Conservation (phyloP, 35 echinoderm and acorn worm species). For the Ptychodera flava region DNA sequence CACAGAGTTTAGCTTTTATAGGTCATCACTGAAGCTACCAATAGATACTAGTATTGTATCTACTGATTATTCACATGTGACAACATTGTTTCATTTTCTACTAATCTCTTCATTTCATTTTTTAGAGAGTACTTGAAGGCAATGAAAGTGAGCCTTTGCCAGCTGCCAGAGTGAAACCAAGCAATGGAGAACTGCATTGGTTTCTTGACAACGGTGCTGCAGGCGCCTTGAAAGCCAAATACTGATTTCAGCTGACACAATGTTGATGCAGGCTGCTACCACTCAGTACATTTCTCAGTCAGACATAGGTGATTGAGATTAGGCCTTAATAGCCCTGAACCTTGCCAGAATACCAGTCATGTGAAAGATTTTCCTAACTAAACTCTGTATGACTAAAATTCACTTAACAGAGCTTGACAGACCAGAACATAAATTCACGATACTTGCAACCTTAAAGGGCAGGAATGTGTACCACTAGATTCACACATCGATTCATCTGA, state of each 20-base stretch:
- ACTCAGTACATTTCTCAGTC: neutral
- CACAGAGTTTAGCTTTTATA: too few species aligned
- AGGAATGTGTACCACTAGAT: too few species aligned
- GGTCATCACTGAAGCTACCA: too few species aligned
- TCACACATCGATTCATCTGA: too few species aligned
- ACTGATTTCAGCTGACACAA: too few species aligned
- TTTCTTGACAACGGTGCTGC: constrained; percentile 84
- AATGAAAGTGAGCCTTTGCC: constrained; percentile 61
- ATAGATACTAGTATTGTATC: too few species aligned
- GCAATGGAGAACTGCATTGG: constrained; percentile 76
- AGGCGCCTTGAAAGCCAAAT: constrained; percentile 49
- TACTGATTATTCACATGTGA: too few species aligned
- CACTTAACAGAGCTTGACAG: neutral
- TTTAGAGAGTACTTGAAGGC: constrained; percentile 77
- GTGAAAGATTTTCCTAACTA: neutral
- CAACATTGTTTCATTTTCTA: too few species aligned
- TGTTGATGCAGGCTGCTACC: too few species aligned
- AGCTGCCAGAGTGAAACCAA: constrained; percentile 71
- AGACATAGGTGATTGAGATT: neutral
- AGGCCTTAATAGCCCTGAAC: neutral
- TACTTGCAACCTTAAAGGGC: too few species aligned
- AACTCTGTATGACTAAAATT: neutral
- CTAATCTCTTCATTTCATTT: too few species aligned
- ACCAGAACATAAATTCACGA: too few species aligned
- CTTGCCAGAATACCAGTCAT: neutral